Evolutionary conservation across 2,797 vertebrate genomes (phyloP), one percentile per base, ranked within the genome.

Genomic region (Distichodus sexfasciatus): DNA sequence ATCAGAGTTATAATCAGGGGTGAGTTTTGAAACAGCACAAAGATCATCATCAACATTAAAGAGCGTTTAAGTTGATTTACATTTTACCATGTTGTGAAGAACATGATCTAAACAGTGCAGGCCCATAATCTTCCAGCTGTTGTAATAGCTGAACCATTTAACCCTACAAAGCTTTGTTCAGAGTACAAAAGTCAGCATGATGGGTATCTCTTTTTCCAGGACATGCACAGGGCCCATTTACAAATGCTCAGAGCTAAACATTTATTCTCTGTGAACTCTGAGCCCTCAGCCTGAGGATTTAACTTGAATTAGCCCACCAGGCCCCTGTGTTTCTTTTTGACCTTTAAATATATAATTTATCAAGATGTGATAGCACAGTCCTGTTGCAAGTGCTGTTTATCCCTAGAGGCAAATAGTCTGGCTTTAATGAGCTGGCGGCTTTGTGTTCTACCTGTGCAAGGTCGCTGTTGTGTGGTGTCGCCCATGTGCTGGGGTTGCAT

Each of bases 291-390:
- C 41, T 48, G 40, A 31, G 36, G 63, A 63, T 47, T 57, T 59
- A 41, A 26, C 48, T 53, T 40, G 41, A 57, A 47, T 44, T 23
- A 6, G 17, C 23, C 11, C 23, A 35, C 17, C 28, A 12, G 57
- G 50, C 51, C 28, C 21, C 44, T 43, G 28, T 51, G 69, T 61
- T 73, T 69, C 31, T 26, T n/a, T 12, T 5, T 73, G 73, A 76
- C 73, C 76, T 72, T 73, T 72, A 73, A 51, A 66, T 75, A 46
- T 66, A 79, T 66, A 60, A 76, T 70, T 66, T 35, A 72, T 78
- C 55, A 70, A 53, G 44, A 60, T 61, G 44, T 53, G 15, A 76
- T 72, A 55, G 23, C 48, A 66, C 51, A 66, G 59, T 65, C 36
- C 29, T 24, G 35, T 31, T n/a, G 53, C n/a, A 60, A 54, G 35